Percentiles rank a stretch among this genome's conserved stretches.
Conservation (phyloP, 2,888 invertebrate species). For the Idaea straminata region DNA sequence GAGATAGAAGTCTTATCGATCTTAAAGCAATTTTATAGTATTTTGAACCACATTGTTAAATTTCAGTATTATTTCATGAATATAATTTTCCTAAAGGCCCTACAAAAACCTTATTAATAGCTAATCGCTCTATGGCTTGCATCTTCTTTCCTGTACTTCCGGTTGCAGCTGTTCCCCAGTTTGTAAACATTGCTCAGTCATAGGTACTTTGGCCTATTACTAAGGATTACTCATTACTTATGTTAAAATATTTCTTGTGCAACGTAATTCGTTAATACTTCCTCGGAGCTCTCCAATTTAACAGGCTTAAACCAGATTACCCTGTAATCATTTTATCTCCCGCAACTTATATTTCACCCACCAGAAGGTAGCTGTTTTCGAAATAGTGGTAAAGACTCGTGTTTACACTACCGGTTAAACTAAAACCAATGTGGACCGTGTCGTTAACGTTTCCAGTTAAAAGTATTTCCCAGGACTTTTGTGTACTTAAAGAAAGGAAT, state of each 20-base stretch:
- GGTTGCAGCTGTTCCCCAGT: background rate
- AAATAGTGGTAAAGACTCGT: conserved; percentile 32
- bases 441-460: conserved; percentile 42
- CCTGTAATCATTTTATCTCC: conserved; percentile 43
- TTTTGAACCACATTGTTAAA: too few species aligned
- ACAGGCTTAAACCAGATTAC: conserved; percentile 38
- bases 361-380: conserved; percentile 35
- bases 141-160: background rate
- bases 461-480: conserved; percentile 37
- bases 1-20: too few species aligned
- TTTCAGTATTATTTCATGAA: too few species aligned
- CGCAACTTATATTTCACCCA: conserved; percentile 18
- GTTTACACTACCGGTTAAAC: conserved; percentile 43
- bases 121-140: too few species aligned
- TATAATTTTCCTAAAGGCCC: too few species aligned
- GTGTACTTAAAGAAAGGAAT: conserved; percentile 40
- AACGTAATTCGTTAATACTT: conserved; percentile 14
- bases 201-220: background rate
- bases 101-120: too few species aligned
- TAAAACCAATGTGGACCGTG: conserved; percentile 26
- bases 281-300: conserved; percentile 16
- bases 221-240: background rate
- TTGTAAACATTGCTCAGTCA: background rate
- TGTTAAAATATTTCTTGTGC: background rate
- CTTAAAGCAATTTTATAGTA: too few species aligned